Percentiles rank a stretch among this genome's conserved stretches.
phyloP scores from a whole-genome alignment of 2,888 invertebrate genomes.

The Dryomyza anilis region DNA sequence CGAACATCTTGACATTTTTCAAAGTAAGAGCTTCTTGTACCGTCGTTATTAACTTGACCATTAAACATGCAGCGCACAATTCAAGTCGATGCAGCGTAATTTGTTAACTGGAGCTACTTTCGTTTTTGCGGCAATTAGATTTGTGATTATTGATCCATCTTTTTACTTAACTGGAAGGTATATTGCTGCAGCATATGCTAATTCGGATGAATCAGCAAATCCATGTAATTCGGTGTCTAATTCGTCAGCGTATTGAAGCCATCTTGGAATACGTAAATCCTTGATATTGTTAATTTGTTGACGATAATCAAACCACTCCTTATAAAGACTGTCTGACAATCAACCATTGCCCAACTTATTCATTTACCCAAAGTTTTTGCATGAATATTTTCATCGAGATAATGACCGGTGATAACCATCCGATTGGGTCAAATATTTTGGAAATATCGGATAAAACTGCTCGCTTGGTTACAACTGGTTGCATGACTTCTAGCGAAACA shows the following conservation, averaged over 20 bases:
- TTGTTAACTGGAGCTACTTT: not conserved
- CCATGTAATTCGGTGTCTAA: too few species aligned
- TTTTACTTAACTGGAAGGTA: not conserved
- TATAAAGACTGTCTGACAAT: not conserved
- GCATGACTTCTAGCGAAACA: not conserved
- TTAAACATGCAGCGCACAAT: not conserved
- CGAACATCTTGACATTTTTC: not conserved
- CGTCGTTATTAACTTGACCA: not conserved
- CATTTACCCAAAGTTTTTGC: slow-evolving; percentile 9
- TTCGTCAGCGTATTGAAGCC: too few species aligned
- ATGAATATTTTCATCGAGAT: slow-evolving; percentile 19
- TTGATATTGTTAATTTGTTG: not conserved
- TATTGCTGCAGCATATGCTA: not conserved
- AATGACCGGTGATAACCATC: not conserved
- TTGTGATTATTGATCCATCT: not conserved
- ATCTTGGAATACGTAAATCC: not conserved
- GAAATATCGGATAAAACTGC: slow-evolving; percentile 3
- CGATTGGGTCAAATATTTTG: slow-evolving; percentile 13
- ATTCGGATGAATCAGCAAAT: too few species aligned
- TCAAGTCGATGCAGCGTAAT: not conserved
- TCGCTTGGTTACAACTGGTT: not conserved
- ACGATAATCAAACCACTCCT: slow-evolving; percentile 8
- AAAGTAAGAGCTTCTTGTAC: not conserved
- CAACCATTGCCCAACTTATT: slow-evolving; percentile 7
- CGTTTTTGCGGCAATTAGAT: not conserved